Conservation (phyloP, 2,888 invertebrate species). For the Polymixis flavicincta region DNA sequence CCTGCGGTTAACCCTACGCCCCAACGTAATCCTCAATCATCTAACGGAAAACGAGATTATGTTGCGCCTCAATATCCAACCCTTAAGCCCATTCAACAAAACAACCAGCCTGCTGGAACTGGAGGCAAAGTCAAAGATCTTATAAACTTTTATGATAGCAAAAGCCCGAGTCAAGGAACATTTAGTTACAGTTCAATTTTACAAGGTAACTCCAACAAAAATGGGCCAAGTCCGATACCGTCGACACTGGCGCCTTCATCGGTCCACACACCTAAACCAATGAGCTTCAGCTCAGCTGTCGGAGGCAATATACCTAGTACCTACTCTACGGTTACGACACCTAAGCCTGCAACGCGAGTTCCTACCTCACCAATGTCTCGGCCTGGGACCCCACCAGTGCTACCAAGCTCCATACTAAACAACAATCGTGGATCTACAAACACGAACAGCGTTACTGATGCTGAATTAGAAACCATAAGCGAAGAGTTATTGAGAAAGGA, state of each 20-base stretch:
- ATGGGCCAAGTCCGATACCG: constrained; percentile 58
- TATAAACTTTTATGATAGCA: constrained; percentile 82
- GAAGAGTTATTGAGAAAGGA: constrained; percentile 94
- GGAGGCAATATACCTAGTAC: constrained; percentile 75
- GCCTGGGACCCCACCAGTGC: constrained; percentile 75
- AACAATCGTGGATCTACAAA: constrained; percentile 74
- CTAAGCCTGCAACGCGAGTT: constrained; percentile 68
- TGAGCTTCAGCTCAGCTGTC: constrained; percentile 81
- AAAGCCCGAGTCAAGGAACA: constrained; percentile 72
- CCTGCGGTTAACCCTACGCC: constrained; percentile 25
- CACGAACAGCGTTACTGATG: constrained; percentile 86
- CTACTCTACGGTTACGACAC: constrained; percentile 58
- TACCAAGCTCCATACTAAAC: constrained; percentile 87
- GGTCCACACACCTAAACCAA: constrained; percentile 73
- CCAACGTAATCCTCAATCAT: constrained; percentile 45
- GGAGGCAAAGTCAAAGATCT: constrained; percentile 84
- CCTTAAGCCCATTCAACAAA: constrained; percentile 65
- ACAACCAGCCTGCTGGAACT: constrained; percentile 66
- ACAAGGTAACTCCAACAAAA: constrained; percentile 72
- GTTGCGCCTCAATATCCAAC: constrained; percentile 73
- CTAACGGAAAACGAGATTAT: constrained; percentile 75
- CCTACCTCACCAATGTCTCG: constrained; percentile 65
- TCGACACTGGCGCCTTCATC: constrained; percentile 60
- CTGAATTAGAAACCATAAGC: constrained; percentile 92
- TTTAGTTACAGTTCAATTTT: constrained; percentile 85